Percentiles rank a stretch among this genome's conserved stretches.
phyloP scores from a whole-genome alignment of 2,888 invertebrate species.

The Xestoiulus laeticollis region DNA sequence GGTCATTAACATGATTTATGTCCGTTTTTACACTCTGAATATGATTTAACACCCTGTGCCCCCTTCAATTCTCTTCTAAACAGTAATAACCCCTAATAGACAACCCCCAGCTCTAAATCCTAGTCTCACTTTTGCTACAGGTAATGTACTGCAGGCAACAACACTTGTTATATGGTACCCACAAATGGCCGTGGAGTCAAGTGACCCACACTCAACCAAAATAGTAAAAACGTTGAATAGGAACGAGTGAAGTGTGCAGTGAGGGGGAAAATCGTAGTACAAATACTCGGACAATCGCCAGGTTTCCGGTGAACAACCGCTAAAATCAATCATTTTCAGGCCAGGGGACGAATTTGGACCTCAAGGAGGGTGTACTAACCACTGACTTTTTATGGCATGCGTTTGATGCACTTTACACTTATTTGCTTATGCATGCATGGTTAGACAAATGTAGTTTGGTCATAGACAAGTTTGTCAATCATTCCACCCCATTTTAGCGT shows the following conservation, averaged over 20 bases:
- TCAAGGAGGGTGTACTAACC: too few species aligned
- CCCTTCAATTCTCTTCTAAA: not conserved
- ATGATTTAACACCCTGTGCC: not conserved
- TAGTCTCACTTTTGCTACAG: not conserved
- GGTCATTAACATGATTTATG: slow-evolving; percentile 29
- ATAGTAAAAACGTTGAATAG: not conserved
- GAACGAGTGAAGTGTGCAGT: not conserved
- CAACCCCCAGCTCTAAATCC: slow-evolving; percentile 15
- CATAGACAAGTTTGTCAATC: too few species aligned
- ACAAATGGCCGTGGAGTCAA: not conserved
- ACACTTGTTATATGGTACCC: not conserved
- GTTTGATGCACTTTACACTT: too few species aligned
- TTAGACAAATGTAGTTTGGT: too few species aligned
- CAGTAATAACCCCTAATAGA: slow-evolving; percentile 29
- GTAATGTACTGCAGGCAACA: not conserved
- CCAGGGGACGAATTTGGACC: too few species aligned
- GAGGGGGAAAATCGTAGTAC: not conserved
- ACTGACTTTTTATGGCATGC: too few species aligned
- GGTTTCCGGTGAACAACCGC: not conserved
- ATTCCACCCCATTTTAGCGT: too few species aligned
- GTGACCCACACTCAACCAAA: slow-evolving; percentile 3
- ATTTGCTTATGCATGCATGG: too few species aligned
- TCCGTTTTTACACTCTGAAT: slow-evolving; percentile 35
- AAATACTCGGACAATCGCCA: not conserved
- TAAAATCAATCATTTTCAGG: not conserved